Percentiles rank a stretch among this genome's conserved stretches.
These are phyloP conservation scores for Drosophila fungiperda DNA, from an alignment of 2,888 invertebrate genomes.

Conservation along the genomic window DNA sequence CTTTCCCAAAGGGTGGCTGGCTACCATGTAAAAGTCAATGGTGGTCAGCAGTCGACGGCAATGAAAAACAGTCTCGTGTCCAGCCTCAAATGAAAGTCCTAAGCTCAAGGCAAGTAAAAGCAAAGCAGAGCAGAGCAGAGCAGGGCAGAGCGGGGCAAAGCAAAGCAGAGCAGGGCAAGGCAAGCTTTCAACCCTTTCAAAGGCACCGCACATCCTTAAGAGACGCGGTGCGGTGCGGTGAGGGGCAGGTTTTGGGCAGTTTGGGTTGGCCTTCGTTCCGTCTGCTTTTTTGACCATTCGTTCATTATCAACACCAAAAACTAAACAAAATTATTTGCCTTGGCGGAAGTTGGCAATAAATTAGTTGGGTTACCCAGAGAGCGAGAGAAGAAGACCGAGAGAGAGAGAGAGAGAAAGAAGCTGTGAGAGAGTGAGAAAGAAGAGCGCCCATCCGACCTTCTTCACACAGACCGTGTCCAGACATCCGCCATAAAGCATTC, in stretches of 20 bases:
- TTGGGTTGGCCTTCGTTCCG: constrained; percentile 25
- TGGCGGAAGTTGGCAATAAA: constrained; percentile 82
- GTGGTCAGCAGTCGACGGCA: constrained; percentile 59
- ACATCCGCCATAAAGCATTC: constrained; percentile 83
- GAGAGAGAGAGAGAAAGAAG: not conserved
- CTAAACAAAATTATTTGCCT: constrained; percentile 81
- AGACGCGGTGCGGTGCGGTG: constrained; percentile 8
- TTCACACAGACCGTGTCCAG: constrained; percentile 74
- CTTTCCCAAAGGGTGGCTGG: constrained; percentile 24
- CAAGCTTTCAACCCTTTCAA: constrained; percentile 60
- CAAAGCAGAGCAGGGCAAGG: constrained; percentile 18
- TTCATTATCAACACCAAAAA: constrained; percentile 81
- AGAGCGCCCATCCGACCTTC: constrained; percentile 41
- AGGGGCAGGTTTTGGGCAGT: not conserved
- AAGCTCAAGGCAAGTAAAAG: constrained; percentile 41
- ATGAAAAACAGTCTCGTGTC: constrained; percentile 45
- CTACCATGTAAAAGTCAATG: constrained; percentile 61
- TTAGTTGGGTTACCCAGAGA: constrained; percentile 72
- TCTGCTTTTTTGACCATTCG: constrained; percentile 66
- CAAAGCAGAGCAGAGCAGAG: constrained; percentile 1
- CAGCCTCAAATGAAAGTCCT: constrained; percentile 46
- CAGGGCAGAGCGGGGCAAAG: not conserved
- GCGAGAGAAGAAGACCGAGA: not conserved
- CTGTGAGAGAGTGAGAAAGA: not conserved
- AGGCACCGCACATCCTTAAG: constrained; percentile 57